These are phyloP conservation scores for Chesias legatella DNA, from an alignment of 2,888 invertebrate genomes.

Conservation along the genomic window DNA sequence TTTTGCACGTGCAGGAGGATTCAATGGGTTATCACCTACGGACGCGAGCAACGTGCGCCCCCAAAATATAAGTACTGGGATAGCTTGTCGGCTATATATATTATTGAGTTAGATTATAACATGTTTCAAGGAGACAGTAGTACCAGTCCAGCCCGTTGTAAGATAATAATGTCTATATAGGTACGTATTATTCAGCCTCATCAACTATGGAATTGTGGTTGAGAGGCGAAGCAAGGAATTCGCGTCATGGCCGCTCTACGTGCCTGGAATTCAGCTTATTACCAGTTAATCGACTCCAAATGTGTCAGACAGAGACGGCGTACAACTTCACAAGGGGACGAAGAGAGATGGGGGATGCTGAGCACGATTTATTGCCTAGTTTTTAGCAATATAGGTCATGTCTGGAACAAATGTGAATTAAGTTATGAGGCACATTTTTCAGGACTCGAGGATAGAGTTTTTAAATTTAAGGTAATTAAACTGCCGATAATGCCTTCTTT, in stretches of 20 bases:
- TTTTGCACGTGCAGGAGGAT: too few species aligned
- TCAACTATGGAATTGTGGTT: slow-evolving; percentile 32
- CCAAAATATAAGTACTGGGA: slow-evolving; percentile 2
- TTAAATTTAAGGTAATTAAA: too few species aligned
- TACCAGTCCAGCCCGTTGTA: too few species aligned
- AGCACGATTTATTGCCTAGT: slow-evolving; percentile 27
- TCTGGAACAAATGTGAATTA: slow-evolving; percentile 13
- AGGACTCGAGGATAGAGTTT: neutral
- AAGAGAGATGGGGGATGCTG: slow-evolving; percentile 16
- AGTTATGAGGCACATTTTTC: neutral
- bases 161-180: too few species aligned
- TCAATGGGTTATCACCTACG: too few species aligned
- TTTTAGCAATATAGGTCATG: slow-evolving; percentile 27
- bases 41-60: too few species aligned
- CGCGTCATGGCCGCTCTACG: slow-evolving; percentile 43
- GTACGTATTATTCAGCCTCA: slow-evolving; percentile 9
- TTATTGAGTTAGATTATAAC: too few species aligned
- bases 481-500: too few species aligned
- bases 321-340: neutral
- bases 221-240: slow-evolving; percentile 33
- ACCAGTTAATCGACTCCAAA: slow-evolving; percentile 36
- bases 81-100: neutral
- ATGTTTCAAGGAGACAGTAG: too few species aligned
- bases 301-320: slow-evolving; percentile 19
- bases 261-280: slow-evolving; percentile 55